Conservation (phyloP, 1,140 invertebrate genomes). For the Lordiphosa mommai region DNA sequence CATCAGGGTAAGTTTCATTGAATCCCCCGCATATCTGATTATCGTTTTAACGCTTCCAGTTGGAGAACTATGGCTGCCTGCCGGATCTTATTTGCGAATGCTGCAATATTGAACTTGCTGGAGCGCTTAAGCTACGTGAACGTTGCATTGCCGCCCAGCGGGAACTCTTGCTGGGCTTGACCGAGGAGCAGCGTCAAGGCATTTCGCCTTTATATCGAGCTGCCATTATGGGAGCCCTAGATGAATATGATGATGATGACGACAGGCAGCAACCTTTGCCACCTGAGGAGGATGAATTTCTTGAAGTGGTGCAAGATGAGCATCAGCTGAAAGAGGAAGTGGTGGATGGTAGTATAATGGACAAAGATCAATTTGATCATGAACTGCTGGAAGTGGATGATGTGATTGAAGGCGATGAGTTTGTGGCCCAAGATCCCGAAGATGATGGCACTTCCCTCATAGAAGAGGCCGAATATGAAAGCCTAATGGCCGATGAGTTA, state of each 20-base stretch:
- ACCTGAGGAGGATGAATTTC: constrained; percentile 13
- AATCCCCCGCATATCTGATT: background rate
- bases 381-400: constrained; percentile 29
- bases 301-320: constrained; percentile 18
- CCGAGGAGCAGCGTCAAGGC: constrained; percentile 28
- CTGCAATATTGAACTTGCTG: constrained; percentile 45
- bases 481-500: constrained; percentile 40
- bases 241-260: constrained; percentile 2
- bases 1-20: constrained; percentile 37
- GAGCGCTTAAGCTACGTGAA: constrained; percentile 43
- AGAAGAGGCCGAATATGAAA: constrained; percentile 59
- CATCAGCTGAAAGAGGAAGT: constrained; percentile 18
- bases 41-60: constrained; percentile 6
- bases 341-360: constrained; percentile 24
- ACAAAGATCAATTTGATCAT: constrained; percentile 46
- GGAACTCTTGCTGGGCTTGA: constrained; percentile 34
- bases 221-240: constrained; percentile 16
- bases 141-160: constrained; percentile 54
- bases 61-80: constrained; percentile 38
- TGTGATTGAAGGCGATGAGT: constrained; percentile 22
- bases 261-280: constrained; percentile 2
- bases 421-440: constrained; percentile 9
- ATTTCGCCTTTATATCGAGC: constrained; percentile 22
- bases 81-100: constrained; percentile 64
- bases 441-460: constrained; percentile 40